Base-by-base conservation (phyloP, 1,140 invertebrate species). In the Pogonomyrmex californicus region DNA sequence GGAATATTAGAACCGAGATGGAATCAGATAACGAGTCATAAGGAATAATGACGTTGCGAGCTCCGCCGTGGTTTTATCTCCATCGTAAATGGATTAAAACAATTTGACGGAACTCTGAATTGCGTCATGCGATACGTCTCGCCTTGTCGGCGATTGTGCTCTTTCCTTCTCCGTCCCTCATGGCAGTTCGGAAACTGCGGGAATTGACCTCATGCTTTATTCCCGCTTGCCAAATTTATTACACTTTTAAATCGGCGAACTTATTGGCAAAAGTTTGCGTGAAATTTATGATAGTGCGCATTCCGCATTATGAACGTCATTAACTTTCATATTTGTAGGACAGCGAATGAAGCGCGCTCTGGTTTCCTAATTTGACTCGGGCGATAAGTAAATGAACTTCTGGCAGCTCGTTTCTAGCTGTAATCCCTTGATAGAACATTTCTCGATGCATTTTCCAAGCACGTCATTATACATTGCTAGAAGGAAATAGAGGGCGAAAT, bases 211-310 rank as follows among this genome's bases (percentile, higher is more conserved):
- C 17, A 41, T 30, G 66, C 23, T 73, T 47, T 58, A 81, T 23
- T 33, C 9, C 1, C 51, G 65, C 30, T 70, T 82, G 36, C 12
- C 23, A 56, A 58, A 82, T 82, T 82, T 82, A 73, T 49, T 60
- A 17, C 66, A 54, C 79, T 62, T 73, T 83, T 83, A 83, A 83
- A 73, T 83, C 17, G 54, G 60, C n/a, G 30, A 23, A 38, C 41
- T 73, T 83, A 60, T 83, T 73, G 68, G 66, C 6, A 51, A 73
- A 60, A 54, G 41, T 73, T 73, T 23, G 7, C 9, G 12, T n/a
- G n/a, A 73, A 83, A 73, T 73, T 83, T 73, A 83, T 47, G 68
- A 83, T 56, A 60, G 17, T 41, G 66, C 17, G 54, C 66, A 82
- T 82, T 44, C 30, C 65, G 41, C 23, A 23, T 86, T 75, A 87